Evolutionary conservation across 2,888 invertebrate genomes (phyloP), one percentile per base, ranked within the genome.

Genomic region (Patella caerulea): DNA sequence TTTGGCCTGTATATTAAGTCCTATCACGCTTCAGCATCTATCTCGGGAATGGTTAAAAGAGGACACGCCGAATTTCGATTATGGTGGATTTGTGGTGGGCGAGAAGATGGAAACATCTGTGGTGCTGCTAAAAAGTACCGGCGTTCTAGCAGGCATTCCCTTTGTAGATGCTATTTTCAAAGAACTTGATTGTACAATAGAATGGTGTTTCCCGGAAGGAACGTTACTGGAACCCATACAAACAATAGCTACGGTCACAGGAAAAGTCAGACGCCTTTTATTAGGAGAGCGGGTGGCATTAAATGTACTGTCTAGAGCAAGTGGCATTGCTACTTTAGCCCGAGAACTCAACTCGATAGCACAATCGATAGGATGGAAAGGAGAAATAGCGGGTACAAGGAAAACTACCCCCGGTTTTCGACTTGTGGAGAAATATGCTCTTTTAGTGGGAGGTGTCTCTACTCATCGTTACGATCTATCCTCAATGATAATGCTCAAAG

Each of bases 381-480:
- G 92, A 0, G 86, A 89, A 76, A 78, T 92, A 9, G 92, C 92
- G 9, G 92, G 92, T 7, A 92, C 92, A 1, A 83, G 92, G 15
- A 92, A 92, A 82, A 92, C 92, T 0, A 92, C 92, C 0, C 92
- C 92, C 11, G 92, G 92, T 0, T 92, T 92, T 84, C 86, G 92
- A 76, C 76, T 92, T 80, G 92, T 92, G 1, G 92, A 92, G 83
- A 92, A 92, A 80, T 92, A 93, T 84, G 89, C 92, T 2, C 81
- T 92, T 52, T 75, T 92, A 4, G 90, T 92, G 2, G 92, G 92
- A 0, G 92, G 92, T 0, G 88, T 90, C 15, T 88, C 90, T 15
- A 90, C 90, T 0, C 92, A 92, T 85, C 85, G 92, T 17, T 90
- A 91, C 78, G 92, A 92, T 80, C 82, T 92, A 71, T 92, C 92